A percentile compares a stretch with the other conserved stretches of the same genome.
These are phyloP conservation scores for Ephialtes manifestator DNA, from an alignment of 2,888 invertebrate genomes.

Conservation along the genomic window DNA sequence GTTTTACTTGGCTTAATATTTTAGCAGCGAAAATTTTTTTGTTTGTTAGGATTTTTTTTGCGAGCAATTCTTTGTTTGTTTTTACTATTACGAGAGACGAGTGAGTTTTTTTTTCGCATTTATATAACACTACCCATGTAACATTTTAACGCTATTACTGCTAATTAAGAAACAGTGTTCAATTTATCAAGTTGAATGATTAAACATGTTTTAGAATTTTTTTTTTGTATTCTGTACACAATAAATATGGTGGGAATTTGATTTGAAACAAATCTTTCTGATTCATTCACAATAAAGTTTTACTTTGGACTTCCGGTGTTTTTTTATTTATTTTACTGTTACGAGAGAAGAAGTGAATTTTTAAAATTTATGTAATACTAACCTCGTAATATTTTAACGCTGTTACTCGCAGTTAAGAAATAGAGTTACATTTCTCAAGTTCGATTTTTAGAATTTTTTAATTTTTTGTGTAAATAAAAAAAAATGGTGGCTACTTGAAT, in stretches of 20 bases:
- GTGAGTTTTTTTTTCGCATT: neutral
- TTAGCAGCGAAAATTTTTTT: too few relatives aligned
- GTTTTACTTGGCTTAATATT: too few relatives aligned
- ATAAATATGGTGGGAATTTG: neutral
- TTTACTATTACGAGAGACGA: neutral
- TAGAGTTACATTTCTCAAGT: too few relatives aligned
- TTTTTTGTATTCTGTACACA: neutral
- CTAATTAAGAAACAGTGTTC: too few relatives aligned
- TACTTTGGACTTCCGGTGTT: neutral
- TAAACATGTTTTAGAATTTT: too few relatives aligned
- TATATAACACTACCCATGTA: neutral
- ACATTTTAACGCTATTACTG: neutral
- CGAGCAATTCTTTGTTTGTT: too few relatives aligned
- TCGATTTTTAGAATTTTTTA: too few relatives aligned
- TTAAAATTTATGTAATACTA: neutral
- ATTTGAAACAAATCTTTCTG: constrained; percentile 25
- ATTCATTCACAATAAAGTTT: neutral
- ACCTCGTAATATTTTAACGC: neutral
- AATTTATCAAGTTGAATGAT: too few relatives aligned
- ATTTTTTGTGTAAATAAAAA: neutral
- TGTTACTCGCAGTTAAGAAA: neutral
- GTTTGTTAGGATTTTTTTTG: constrained; percentile 6
- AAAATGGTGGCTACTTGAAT: too few relatives aligned
- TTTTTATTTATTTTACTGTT: neutral
- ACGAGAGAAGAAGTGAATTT: neutral